Conservation (phyloP, 2,888 invertebrate genomes). For the Biston stratarius region DNA sequence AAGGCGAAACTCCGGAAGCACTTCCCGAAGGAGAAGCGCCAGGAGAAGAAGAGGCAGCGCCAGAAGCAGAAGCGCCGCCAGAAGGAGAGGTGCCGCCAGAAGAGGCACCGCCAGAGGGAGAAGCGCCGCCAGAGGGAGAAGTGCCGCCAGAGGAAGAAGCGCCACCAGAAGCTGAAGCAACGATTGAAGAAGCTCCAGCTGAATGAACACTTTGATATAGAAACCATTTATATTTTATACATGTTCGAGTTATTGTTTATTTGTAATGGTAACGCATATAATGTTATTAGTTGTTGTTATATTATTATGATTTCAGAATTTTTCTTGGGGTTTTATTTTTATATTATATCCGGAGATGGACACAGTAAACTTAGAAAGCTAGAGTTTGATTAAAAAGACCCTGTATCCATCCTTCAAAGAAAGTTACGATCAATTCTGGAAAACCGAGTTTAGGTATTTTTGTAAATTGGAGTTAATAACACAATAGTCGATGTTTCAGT, state of each 20-base stretch:
- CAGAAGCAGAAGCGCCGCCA: conserved; percentile 25
- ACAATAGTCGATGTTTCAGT: too few species aligned
- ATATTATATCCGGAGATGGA: too few species aligned
- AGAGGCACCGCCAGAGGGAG: conserved; percentile 37
- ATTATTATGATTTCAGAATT: conserved; percentile 15
- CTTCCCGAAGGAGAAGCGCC: conserved; percentile 31
- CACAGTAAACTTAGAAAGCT: too few species aligned
- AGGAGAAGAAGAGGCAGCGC: conserved; percentile 35
- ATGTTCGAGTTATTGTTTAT: conserved; percentile 37
- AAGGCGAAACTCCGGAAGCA: conserved; percentile 39
- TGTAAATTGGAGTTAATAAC: too few species aligned
- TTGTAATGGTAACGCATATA: conserved; percentile 35
- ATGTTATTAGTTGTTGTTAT: conserved; percentile 14
- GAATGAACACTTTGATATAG: conserved; percentile 17
- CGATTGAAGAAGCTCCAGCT: conserved; percentile 34
- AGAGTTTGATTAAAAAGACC: too few species aligned
- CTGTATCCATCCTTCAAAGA: too few species aligned
- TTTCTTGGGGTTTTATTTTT: neutral
- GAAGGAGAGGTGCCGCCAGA: conserved; percentile 35
- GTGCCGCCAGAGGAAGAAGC: conserved; percentile 36
- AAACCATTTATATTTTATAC: conserved; percentile 37
- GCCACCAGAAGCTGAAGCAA: conserved; percentile 27
- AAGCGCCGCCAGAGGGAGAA: conserved; percentile 31
- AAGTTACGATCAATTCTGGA: too few species aligned
- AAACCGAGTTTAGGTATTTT: too few species aligned